Conservation (phyloP, 2,113 vertebrate genomes). For the Falco punctatus region DNA sequence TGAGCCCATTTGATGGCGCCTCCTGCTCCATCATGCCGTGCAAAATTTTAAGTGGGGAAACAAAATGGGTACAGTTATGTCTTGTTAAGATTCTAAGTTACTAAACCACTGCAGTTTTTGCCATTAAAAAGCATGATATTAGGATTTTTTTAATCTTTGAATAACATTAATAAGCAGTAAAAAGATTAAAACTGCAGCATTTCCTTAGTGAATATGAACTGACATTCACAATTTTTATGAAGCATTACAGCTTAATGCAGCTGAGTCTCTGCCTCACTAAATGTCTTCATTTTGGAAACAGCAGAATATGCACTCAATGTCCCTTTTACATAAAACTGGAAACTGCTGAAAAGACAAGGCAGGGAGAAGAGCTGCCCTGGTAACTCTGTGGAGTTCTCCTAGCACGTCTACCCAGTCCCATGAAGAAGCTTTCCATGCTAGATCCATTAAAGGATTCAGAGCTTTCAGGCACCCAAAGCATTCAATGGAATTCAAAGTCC, state of each 20-base stretch:
- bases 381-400: not conserved
- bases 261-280: not conserved
- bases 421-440: not conserved
- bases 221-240: not conserved
- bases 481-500: not conserved
- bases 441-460: not conserved
- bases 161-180: not conserved
- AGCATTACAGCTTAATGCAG: not conserved
- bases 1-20: constrained; percentile 75
- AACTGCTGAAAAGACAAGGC: not conserved
- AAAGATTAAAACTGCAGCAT: not conserved
- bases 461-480: not conserved
- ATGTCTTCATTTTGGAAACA: not conserved
- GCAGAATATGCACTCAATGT: not conserved
- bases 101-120: not conserved
- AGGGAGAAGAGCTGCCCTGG: not conserved
- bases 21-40: constrained; percentile 62
- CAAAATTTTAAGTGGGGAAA: constrained; percentile 67
- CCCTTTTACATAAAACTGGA: not conserved
- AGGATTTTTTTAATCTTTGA: not conserved
- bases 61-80: constrained; percentile 63
- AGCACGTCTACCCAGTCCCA: not conserved
- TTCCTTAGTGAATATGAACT: not conserved
- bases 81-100: constrained; percentile 30
- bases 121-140: not conserved